Evolutionary conservation across 2,888 invertebrate species (phyloP).

Genomic region (Ormia ochracea): DNA sequence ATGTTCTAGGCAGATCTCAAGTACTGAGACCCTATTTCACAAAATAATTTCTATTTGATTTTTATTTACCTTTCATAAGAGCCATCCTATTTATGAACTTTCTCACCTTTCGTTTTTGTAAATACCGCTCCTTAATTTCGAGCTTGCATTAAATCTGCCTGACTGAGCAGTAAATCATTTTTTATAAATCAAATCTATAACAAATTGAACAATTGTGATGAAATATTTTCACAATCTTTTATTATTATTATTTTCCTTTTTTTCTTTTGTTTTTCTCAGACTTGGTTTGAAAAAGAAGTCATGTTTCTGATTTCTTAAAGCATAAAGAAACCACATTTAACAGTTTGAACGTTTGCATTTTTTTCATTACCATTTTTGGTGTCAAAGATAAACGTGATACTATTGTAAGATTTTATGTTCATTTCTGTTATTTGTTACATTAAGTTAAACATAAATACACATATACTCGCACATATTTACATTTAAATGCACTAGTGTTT

Average conservation of each 20-base stretch:
- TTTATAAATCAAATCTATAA: slow-evolving; percentile 45
- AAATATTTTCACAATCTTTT: slow-evolving; percentile 51
- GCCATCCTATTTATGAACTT: neutral
- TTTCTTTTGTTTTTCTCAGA: neutral
- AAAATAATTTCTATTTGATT: no score
- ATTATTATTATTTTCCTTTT: slow-evolving; percentile 1
- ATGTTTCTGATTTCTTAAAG: slow-evolving; percentile 42
- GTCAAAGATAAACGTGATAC: slow-evolving; percentile 63
- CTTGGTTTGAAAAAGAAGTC: slow-evolving; percentile 49
- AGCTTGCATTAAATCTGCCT: neutral
- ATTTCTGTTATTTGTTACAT: neutral
- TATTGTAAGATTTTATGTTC: slow-evolving; percentile 39
- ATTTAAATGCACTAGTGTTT: neutral
- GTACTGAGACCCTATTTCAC: no score
- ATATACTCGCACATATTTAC: neutral
- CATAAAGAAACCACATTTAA: slow-evolving; percentile 58
- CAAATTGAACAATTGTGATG: slow-evolving; percentile 51
- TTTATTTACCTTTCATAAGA: no score
- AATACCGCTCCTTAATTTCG: slow-evolving; percentile 21
- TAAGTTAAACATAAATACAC: neutral
- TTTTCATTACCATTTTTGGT: slow-evolving; percentile 63
- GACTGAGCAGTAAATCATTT: slow-evolving; percentile 31
- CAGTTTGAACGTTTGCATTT: slow-evolving; percentile 16
- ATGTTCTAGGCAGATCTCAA: no score
- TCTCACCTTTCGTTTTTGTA: neutral